Evolutionary conservation across 2,113 vertebrate genomes (phyloP), one percentile per base, ranked within the genome.

Genomic region (Dasyornis broadbenti): DNA sequence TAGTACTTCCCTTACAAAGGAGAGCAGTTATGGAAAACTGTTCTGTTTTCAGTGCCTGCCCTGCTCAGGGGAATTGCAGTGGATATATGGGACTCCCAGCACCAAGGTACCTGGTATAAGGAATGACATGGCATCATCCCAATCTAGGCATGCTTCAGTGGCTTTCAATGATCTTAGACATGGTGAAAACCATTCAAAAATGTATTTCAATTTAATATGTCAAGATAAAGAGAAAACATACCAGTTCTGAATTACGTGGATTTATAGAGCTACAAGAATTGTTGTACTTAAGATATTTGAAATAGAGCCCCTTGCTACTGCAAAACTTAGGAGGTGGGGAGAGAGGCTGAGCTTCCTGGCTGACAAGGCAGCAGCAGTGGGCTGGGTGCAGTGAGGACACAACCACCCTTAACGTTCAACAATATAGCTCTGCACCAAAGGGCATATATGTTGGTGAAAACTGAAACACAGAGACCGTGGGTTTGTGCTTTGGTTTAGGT

Each of bases 261-360:
- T 95, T 86, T 84, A 65, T 1, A 61, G 16, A 77, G 82, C 83
- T 96, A 87, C 91, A 91, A 20, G 24, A 68, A 68, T 10, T 8
- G 2, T 42, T 3, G 0, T 35, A 65, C 17, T 61, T 72, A 26
- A 26, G 35, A 19, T 39, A 47, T 30, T 13, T 73, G 30, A 84
- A 78, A 72, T 0, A 75, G 49, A 79, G 17, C 33, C n/a, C 22
- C 33, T 1, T 1, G 2, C 15, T 61, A 49, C 8, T 63, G 26
- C 65, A 66, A 31, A 79, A 66, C 39, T 3, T 31, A 1, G 2
- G 39, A 45, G 35, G 13, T 16, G 8, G 18, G 60, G 13, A 70
- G 56, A 56, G 71, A 78, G n/a, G 27, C 13, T 40, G 47, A 88
- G 47, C 30, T 33, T 23, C 31, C 30, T 0, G 1, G n/a, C 37